Base-by-base conservation (phyloP, 2,113 vertebrate genomes). In the Orycteropus afer region DNA sequence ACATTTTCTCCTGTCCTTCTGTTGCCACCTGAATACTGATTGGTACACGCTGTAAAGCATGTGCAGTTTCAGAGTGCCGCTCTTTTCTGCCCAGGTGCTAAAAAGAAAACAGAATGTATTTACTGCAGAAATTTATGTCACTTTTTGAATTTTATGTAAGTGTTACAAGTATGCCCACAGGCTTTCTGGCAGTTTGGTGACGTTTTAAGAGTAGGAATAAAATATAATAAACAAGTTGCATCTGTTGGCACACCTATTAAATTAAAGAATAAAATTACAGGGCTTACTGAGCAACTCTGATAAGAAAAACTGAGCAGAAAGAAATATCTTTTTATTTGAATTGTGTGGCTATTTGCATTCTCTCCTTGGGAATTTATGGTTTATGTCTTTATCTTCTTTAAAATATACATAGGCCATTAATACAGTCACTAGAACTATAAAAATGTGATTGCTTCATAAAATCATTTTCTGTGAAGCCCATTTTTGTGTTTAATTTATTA, bases 91-190 rank as follows among this genome's bases (percentile, higher is more conserved):
- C 76, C 89, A 47, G 2, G 29, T 95, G 22, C 76, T 83, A 80
- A 78, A 91, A 79, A 87, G n/a, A 27, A 65, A 95, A 79, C 25
- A 86, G 45, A 15, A 73, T 89, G 74, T 93, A 90, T 73, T 88
- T 92, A 85, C n/a, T 92, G n/a, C 42, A n/a, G 76, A 87, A 63
- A 90, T 71, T 81, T 84, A 77, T 95, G 34, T 27, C 84, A 29
- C 53, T 88, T 94, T 91, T 76, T n/a, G 27, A 8, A 77, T 57
- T 82, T 97, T 96, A 74, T 92, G 57, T 90, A 92, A 90, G 65
- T 90, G 57, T 86, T 88, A 82, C 78, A 89, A 79, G 61, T 92
- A 23, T 89, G 23, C 40, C 55, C 14, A 14, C 34, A 80, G 86
- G 42, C 27, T 85, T 93, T 93, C 86, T 86, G 78, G 55, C 47